Percentiles rank a stretch among this genome's conserved stretches.
Evolutionary conservation across 2,113 vertebrate genomes (phyloP).

Genomic region (Eclectus roratus): DNA sequence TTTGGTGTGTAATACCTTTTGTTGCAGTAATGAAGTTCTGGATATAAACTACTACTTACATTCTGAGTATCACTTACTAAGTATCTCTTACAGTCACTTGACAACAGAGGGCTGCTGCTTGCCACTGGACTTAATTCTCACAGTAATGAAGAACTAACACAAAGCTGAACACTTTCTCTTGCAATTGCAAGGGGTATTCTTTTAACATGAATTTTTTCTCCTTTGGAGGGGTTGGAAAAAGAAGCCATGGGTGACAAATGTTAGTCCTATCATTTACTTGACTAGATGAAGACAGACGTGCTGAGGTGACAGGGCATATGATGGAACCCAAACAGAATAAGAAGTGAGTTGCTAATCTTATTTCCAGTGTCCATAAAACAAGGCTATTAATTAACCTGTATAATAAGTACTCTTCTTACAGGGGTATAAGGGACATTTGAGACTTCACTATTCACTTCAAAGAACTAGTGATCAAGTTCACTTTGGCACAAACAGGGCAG

Average conservation of each 20-base stretch:
- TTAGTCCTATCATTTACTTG: not conserved
- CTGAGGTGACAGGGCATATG: not conserved
- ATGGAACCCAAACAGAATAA: not conserved
- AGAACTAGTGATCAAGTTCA: not conserved
- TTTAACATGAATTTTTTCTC: not conserved
- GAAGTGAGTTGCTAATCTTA: not conserved
- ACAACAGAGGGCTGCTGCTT: not conserved
- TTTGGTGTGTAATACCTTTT: not conserved
- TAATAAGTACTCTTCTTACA: not conserved
- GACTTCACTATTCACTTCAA: not conserved
- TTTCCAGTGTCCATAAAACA: not conserved
- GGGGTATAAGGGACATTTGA: not conserved
- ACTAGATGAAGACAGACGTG: not conserved
- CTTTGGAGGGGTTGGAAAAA: not conserved
- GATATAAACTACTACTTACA: not conserved
- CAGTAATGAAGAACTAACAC: not conserved
- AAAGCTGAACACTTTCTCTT: not conserved
- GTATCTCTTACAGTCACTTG: not conserved
- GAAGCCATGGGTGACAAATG: not conserved
- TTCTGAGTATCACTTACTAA: not conserved
- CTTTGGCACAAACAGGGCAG: not conserved
- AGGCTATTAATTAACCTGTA: slow-evolving; percentile 18
- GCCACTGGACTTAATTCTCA: not conserved
- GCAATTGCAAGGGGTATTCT: not conserved
- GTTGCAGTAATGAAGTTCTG: not conserved